A percentile compares a stretch with the other conserved stretches of the same genome.
phyloP scores from a whole-genome alignment of 2,888 invertebrate species.

The Allophyes oxyacanthae region DNA sequence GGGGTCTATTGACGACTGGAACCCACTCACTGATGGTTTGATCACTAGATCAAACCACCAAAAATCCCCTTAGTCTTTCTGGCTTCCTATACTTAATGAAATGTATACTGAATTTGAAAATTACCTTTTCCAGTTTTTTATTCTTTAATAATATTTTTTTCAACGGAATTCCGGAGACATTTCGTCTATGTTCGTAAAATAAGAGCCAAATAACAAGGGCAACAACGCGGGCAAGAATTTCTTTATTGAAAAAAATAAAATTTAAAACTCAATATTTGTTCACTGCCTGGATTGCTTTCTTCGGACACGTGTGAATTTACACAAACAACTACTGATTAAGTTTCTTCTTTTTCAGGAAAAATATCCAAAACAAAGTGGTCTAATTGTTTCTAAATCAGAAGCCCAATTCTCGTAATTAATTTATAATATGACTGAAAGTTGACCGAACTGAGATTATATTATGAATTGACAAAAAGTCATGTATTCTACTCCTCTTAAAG shows the following conservation, averaged over 20 bases:
- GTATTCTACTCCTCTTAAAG: no score
- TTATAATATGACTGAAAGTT: no score
- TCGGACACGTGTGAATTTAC: background rate
- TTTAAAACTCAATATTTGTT: background rate
- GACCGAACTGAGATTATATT: no score
- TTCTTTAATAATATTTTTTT: slow-evolving; percentile 57
- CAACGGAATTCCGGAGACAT: slow-evolving; percentile 46
- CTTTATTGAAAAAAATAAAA: slow-evolving; percentile 1
- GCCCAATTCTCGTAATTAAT: no score
- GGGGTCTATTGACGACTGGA: no score
- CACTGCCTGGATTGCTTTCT: slow-evolving; percentile 9
- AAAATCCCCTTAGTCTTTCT: slow-evolving; percentile 8
- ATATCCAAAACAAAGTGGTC: no score
- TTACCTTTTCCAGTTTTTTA: slow-evolving; percentile 45
- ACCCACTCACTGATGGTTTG: no score
- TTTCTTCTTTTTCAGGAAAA: no score
- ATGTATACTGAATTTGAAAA: slow-evolving; percentile 47
- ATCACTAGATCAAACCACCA: no score
- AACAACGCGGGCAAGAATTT: slow-evolving; percentile 8
- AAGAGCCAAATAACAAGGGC: slow-evolving; percentile 34
- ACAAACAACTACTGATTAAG: no score
- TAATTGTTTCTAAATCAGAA: no score
- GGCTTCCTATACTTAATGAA: slow-evolving; percentile 28
- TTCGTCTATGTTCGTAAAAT: slow-evolving; percentile 44
- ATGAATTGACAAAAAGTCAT: no score